Percentiles rank a stretch among this genome's conserved stretches.
Conservation (phyloP, 2,797 vertebrate species). For the Tangara arthus region DNA sequence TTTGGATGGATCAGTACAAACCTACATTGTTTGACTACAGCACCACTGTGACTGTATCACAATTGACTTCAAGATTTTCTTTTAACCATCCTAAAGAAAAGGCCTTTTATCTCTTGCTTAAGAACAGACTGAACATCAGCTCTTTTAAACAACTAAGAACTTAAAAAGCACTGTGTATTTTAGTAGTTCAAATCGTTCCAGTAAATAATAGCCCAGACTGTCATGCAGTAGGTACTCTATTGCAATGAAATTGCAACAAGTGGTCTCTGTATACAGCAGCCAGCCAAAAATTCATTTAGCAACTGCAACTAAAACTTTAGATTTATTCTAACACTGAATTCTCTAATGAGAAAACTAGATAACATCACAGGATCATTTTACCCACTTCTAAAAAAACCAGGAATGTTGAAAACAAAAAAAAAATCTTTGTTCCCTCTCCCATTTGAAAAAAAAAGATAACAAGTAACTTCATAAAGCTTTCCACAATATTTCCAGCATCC, state of each 20-base stretch:
- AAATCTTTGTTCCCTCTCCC: not conserved
- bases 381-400: not conserved
- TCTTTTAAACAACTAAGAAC: not conserved
- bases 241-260: not conserved
- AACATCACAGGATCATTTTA: not conserved
- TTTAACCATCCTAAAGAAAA: not conserved
- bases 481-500: rapidly evolving
- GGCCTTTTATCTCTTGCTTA: not conserved
- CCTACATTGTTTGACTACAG: not conserved
- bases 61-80: not conserved
- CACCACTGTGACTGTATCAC: not conserved
- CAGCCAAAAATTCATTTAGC: not conserved
- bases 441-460: not conserved
- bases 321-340: not conserved
- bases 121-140: not conserved
- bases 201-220: not conserved
- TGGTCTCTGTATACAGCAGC: not conserved
- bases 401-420: not conserved
- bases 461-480: not conserved
- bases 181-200: not conserved
- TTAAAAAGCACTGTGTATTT: not conserved
- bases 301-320: not conserved
- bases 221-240: not conserved
- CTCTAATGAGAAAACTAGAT: not conserved
- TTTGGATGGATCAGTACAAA: not conserved